Evolutionary conservation across 2,797 vertebrate genomes (phyloP).

Genomic region (Lepilemur septentrionalis): DNA sequence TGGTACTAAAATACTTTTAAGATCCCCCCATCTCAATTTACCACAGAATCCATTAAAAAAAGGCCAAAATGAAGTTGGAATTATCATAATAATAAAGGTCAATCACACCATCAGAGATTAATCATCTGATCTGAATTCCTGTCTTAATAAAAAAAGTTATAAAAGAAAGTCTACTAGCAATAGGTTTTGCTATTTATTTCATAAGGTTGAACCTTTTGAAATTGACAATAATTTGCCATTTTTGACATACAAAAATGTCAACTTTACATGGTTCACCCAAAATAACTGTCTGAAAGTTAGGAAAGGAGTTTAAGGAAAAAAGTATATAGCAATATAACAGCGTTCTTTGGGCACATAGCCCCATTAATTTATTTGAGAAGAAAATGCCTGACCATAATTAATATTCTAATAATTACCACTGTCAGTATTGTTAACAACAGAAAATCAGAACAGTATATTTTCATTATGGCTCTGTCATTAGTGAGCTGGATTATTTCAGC

Average conservation of each 20-base stretch:
- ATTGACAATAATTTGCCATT: not conserved
- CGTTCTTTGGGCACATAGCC: not conserved
- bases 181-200: not conserved
- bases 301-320: not conserved
- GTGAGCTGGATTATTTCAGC: not conserved
- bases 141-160: not conserved
- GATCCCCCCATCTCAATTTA: not conserved
- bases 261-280: not conserved
- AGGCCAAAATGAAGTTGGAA: not conserved
- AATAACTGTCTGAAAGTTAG: not conserved
- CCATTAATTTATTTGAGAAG: not conserved
- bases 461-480: not conserved
- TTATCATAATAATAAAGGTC: not conserved
- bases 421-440: not conserved
- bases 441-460: not conserved
- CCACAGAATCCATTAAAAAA: not conserved
- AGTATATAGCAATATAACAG: not conserved
- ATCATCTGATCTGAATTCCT: not conserved
- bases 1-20: not conserved
- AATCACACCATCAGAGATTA: not conserved
- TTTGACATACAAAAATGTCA: not conserved
- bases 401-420: not conserved
- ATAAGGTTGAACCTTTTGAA: not conserved
- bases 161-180: not conserved
- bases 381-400: not conserved